Evolutionary conservation across 2,113 vertebrate genomes (phyloP).

Genomic region (Podarcis muralis): DNA sequence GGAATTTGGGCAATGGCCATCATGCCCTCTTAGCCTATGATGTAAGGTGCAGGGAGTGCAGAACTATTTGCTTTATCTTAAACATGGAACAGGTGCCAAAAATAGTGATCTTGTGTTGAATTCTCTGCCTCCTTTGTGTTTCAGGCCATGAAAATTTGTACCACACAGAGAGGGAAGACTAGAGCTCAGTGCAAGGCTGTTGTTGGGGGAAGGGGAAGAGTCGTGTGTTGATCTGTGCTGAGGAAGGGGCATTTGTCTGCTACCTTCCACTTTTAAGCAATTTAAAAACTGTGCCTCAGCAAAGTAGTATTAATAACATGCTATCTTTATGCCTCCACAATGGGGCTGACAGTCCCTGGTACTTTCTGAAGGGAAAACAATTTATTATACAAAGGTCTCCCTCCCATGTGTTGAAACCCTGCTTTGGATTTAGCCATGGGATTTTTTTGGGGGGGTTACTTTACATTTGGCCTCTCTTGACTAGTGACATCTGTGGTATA

Average conservation of each 20-base stretch:
- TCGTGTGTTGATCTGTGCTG: not conserved
- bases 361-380: conserved; percentile 10
- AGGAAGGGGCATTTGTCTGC: conserved; percentile 13
- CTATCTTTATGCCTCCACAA: not conserved
- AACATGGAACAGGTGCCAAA: not conserved
- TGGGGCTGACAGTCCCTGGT: not conserved
- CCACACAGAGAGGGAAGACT: not conserved
- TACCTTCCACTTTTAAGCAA: conserved; percentile 4
- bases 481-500: not conserved
- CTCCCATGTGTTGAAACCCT: conserved; percentile 3
- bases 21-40: conserved; percentile 8
- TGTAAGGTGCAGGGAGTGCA: not conserved
- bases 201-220: not conserved
- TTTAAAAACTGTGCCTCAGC: not conserved
- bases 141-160: not conserved
- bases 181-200: not conserved
- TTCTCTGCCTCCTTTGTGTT: not conserved
- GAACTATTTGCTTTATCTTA: not conserved
- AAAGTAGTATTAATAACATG: conserved; percentile 27
- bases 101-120: not conserved
- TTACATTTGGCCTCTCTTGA: not conserved
- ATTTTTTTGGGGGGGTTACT: not conserved
- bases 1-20: not conserved
- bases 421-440: conserved; percentile 18
- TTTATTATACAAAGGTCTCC: conserved; percentile 15